These are phyloP conservation scores for Incurvaria masculella DNA, from an alignment of 2,888 invertebrate species.

Conservation along the genomic window DNA sequence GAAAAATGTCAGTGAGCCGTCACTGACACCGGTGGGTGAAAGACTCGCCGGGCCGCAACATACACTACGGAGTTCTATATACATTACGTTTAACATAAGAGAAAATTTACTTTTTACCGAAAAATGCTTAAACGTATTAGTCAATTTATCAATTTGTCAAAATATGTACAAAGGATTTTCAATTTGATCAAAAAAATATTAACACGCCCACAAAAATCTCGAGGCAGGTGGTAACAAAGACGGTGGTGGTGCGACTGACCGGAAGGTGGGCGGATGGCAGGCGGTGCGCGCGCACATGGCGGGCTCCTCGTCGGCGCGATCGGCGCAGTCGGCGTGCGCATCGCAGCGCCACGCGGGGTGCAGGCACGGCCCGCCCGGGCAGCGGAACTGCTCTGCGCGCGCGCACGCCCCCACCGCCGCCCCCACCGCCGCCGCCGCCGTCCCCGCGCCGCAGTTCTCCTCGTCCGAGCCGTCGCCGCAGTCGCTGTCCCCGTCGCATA, in stretches of 20 bases:
- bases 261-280: constrained; percentile 41
- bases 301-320: constrained; percentile 55
- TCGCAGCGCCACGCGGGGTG: constrained; percentile 63
- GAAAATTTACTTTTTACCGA: too few relatives aligned
- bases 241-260: constrained; percentile 22
- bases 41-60: too few relatives aligned
- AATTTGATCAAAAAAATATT: too few relatives aligned
- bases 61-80: too few relatives aligned
- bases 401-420: constrained; percentile 10
- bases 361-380: constrained; percentile 47
- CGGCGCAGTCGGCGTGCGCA: constrained; percentile 60
- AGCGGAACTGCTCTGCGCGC: constrained; percentile 20
- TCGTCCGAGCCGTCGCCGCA: constrained; percentile 62
- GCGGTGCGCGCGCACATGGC: constrained; percentile 30
- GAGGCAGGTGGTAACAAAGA: not conserved
- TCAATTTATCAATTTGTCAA: too few relatives aligned
- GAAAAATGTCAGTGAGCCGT: too few relatives aligned
- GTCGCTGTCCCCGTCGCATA: constrained; percentile 59
- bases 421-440: constrained; percentile 39
- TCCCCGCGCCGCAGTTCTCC: constrained; percentile 54
- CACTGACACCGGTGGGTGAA: too few relatives aligned
- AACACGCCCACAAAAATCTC: too few relatives aligned
- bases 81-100: too few relatives aligned
- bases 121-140: too few relatives aligned
- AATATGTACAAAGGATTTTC: too few relatives aligned